A percentile compares a stretch with the other conserved stretches of the same genome.
Conservation (phyloP, 2,113 vertebrate genomes). For the Mungos mungo region DNA sequence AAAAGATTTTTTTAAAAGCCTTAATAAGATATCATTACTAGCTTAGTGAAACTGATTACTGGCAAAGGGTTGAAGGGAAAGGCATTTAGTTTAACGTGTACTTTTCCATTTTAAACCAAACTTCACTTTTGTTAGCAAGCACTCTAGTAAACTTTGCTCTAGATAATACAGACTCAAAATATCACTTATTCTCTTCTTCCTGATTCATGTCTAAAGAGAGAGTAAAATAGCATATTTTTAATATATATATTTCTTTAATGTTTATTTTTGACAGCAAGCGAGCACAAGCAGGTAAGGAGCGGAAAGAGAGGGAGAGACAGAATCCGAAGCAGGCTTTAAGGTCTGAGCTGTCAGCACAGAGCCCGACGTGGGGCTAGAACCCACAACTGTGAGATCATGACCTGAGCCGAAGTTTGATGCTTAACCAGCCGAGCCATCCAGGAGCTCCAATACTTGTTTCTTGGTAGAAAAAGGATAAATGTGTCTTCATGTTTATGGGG, state of each 20-base stretch:
- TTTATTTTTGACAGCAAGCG: no score
- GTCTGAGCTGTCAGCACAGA: no score
- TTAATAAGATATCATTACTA: background rate
- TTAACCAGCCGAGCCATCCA: no score
- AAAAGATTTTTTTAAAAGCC: no score
- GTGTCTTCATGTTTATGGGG: background rate
- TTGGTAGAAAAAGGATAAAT: background rate
- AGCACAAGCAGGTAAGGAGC: no score
- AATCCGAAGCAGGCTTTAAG: no score
- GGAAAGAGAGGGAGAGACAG: no score
- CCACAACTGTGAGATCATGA: no score
- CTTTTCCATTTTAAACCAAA: background rate
- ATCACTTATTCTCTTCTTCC: background rate
- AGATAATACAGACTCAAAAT: background rate
- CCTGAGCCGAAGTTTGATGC: no score
- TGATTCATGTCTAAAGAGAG: background rate
- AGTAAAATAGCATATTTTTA: background rate
- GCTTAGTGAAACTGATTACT: background rate
- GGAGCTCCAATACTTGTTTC: background rate
- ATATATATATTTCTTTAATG: no score
- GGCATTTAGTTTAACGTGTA: background rate
- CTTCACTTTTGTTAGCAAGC: background rate
- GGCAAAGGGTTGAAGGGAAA: background rate
- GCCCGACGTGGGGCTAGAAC: no score
- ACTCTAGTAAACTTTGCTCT: background rate